Conservation (phyloP, 1,140 invertebrate species). For the Cepaea nemoralis region DNA sequence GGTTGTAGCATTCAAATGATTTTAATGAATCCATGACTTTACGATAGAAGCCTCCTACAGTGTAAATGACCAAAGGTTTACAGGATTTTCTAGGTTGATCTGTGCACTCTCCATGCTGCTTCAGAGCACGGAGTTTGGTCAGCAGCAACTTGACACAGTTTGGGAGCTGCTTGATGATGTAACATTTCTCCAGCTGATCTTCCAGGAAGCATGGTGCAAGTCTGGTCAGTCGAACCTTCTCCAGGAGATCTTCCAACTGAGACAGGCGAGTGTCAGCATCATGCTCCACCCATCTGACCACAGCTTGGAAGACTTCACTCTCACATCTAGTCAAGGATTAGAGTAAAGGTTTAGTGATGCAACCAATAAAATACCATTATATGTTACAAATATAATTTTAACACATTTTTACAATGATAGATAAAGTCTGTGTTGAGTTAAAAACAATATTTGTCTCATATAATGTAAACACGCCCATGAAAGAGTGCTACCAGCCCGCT, state of each 20-base stretch:
- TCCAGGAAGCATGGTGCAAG: conserved; percentile 89
- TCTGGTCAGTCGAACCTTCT: conserved; percentile 89
- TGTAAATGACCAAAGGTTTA: conserved; percentile 82
- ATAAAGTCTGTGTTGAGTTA: too few species aligned
- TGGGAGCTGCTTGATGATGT: conserved; percentile 83
- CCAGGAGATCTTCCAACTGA: conserved; percentile 88
- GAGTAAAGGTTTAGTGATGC: too few species aligned
- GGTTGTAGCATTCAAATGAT: conserved; percentile 87
- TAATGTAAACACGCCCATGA: too few species aligned
- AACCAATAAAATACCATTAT: too few species aligned
- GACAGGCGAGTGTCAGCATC: conserved; percentile 85
- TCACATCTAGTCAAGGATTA: conserved; percentile 70
- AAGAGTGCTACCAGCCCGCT: too few species aligned
- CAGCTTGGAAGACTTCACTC: conserved; percentile 89
- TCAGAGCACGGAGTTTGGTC: conserved; percentile 85
- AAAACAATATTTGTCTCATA: too few species aligned
- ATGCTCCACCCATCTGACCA: conserved; percentile 89
- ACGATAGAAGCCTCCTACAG: conserved; percentile 88
- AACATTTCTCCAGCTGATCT: conserved; percentile 91
- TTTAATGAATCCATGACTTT: conserved; percentile 81
- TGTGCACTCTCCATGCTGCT: conserved; percentile 60
- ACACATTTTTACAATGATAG: too few species aligned
- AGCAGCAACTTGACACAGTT: conserved; percentile 90
- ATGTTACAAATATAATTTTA: too few species aligned
- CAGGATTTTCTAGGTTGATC: conserved; percentile 65